Conservation (phyloP, 2,113 vertebrate species). For the Saccopteryx bilineata region DNA sequence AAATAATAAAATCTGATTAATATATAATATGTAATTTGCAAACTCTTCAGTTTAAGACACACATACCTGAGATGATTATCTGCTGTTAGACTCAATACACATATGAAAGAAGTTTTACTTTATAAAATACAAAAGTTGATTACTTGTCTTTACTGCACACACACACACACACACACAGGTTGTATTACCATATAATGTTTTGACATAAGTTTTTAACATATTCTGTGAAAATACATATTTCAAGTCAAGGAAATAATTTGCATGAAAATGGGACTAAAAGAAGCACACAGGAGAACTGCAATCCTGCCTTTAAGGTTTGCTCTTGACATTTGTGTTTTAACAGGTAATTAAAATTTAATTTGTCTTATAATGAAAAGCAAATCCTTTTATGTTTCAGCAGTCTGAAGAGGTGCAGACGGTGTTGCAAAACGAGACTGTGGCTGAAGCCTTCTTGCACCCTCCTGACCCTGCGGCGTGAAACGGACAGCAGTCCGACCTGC, state of each 20-base stretch:
- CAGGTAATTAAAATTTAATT: conserved; percentile 90
- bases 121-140: background rate
- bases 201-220: conserved; percentile 60
- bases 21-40: background rate
- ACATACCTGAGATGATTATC: background rate
- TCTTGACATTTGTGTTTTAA: conserved; percentile 89
- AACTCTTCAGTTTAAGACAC: background rate
- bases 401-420: conserved; percentile 78
- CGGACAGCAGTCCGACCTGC: conserved; percentile 65
- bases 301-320: conserved; percentile 83
- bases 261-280: conserved; percentile 80
- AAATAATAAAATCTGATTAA: background rate
- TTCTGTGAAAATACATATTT: conserved; percentile 68
- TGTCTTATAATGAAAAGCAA: conserved; percentile 86
- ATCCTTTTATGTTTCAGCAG: conserved; percentile 86
- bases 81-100: background rate
- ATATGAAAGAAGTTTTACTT: background rate
- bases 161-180: background rate
- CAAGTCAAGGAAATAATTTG: conserved; percentile 82
- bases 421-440: conserved; percentile 82
- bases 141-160: background rate
- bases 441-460: conserved; percentile 75
- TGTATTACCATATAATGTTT: conserved; percentile 25
- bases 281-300: conserved; percentile 78
- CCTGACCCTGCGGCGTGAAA: conserved; percentile 73